Conservation (phyloP, 2,113 vertebrate genomes). For the Gracilinanus agilis region DNA sequence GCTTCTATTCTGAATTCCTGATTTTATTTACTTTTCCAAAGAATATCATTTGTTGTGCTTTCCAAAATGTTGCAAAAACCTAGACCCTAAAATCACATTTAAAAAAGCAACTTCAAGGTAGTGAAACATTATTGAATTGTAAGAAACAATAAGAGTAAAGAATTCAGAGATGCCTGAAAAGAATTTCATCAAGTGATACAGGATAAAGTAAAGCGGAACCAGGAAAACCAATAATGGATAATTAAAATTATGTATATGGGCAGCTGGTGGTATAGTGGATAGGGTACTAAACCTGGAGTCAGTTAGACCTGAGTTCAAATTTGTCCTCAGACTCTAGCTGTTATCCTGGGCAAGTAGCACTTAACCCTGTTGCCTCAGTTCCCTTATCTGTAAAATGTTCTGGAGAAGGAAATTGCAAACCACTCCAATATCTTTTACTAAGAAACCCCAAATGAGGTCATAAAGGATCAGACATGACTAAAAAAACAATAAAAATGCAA, state of each 20-base stretch:
- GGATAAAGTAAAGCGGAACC: not conserved
- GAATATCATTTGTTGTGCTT: conserved; percentile 27
- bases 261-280: accelerated
- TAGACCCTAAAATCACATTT: conserved; percentile 50
- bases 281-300: not conserved
- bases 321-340: not conserved
- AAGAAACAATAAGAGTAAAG: not conserved
- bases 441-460: not conserved
- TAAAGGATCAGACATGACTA: not conserved
- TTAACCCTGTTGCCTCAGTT: not conserved
- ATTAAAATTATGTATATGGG: not conserved
- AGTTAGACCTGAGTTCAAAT: not conserved
- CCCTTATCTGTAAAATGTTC: not conserved
- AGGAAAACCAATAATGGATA: not conserved
- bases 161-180: not conserved
- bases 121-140: not conserved
- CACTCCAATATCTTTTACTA: not conserved
- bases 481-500: not conserved
- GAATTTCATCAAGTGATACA: not conserved
- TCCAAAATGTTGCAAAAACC: conserved; percentile 31
- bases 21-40: not conserved
- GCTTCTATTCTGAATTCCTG: not conserved
- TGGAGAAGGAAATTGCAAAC: not conserved
- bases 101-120: conserved; percentile 30
- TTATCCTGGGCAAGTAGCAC: not conserved